Percentiles rank a stretch among this genome's conserved stretches.
Evolutionary conservation across 2,797 vertebrate species (phyloP).

Genomic region (Amazona finschi): DNA sequence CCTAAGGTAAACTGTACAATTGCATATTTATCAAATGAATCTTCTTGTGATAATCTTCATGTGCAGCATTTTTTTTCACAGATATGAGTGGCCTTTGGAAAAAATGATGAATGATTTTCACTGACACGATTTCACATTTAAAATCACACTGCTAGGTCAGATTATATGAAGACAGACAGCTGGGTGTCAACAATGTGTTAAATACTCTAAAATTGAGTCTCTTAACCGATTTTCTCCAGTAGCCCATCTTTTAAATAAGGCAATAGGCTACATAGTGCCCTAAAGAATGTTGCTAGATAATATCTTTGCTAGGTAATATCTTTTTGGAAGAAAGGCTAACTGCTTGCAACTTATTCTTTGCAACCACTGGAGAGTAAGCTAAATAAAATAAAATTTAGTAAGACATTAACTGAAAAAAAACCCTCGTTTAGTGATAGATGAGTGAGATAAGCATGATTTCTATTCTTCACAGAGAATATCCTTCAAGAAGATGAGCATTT

Average conservation of each 20-base stretch:
- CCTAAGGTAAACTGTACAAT: not conserved
- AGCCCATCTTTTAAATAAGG: not conserved
- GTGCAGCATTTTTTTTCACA: not conserved
- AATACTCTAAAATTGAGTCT: not conserved
- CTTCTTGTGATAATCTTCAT: not conserved
- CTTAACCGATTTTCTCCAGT: not conserved
- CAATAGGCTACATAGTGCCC: not conserved
- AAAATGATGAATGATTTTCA: not conserved
- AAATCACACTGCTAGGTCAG: not conserved
- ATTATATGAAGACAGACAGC: not conserved
- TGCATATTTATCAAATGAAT: not conserved
- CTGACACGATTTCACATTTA: not conserved
- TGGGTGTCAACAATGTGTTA: not conserved
- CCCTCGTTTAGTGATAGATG: not conserved
- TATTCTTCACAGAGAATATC: not conserved
- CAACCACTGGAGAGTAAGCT: not conserved
- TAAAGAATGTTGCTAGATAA: not conserved
- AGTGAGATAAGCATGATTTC: not conserved
- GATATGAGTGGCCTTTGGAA: not conserved
- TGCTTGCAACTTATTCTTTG: not conserved
- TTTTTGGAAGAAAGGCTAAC: not conserved
- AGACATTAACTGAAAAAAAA: not conserved
- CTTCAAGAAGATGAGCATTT: not conserved
- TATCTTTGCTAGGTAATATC: not conserved
- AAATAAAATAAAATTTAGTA: not conserved